Base-by-base conservation (phyloP, 2,113 vertebrate species). In the Corydoras sp. region DNA sequence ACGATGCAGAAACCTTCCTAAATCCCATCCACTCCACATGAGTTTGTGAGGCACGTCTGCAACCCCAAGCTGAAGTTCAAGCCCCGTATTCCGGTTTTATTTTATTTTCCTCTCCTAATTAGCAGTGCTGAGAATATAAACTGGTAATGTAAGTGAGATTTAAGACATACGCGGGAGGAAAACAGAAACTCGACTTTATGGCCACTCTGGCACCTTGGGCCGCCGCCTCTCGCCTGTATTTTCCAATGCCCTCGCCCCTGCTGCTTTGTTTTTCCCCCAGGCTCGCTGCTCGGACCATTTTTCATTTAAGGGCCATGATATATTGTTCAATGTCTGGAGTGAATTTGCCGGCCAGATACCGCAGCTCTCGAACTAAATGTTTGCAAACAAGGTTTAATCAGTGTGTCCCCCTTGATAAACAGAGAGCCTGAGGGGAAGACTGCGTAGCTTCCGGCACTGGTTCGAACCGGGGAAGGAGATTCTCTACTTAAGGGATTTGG, bases 131-230 rank as follows among this genome's bases (percentile, higher is more conserved):
- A 64, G 51, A 68, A 73, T 14, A 48, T 65, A 73, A 68, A 70
- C 32, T 54, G 49, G 76, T 24, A 24, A 24, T 24, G 18, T 24
- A 24, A 24, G 18, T n/a, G 43, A 74, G 76, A 74, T 73, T 71
- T 70, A 66, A 65, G 74, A 60, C 69, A 62, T 14, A 31, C 73
- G 74, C 30, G 4, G 48, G 58, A 65, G 31, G 18, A 69, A 64
- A 72, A 73, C 66, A 70, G 62, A 73, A 65, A 53, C 62, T 59
- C 49, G 43, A 24, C 62, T 79, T 79, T 73, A 79, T 70, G 51
- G 43, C 66, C 59, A 54, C 70, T 69, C 62, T 73, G 74, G 66
- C 70, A 73, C 51, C 56, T 30, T 13, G 32, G 59, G 68, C 29
- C 9, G 55, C 60, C 11, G 12, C 62, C 62, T 58, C 53, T 29